Percentiles rank a stretch among this genome's conserved stretches.
Evolutionary conservation across 1,140 invertebrate species (phyloP).

Genomic region (Dysdera silvatica): DNA sequence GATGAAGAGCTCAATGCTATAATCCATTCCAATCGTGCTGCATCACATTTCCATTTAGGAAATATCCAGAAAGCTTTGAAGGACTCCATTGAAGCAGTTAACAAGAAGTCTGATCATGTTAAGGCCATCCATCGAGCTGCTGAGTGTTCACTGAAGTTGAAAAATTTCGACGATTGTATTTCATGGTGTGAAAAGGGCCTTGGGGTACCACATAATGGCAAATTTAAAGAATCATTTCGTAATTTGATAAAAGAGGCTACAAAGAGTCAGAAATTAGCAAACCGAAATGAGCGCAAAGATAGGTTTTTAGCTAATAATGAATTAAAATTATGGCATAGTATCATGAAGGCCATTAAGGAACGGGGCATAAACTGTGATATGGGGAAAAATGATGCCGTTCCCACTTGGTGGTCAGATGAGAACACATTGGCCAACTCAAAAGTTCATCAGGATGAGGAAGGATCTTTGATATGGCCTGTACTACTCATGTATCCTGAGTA

Average conservation of each 20-base stretch:
- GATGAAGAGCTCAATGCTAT: constrained; percentile 67
- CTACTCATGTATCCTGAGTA: constrained; percentile 76
- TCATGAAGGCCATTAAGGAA: constrained; percentile 49
- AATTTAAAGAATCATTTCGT: constrained; percentile 24
- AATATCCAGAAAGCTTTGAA: constrained; percentile 56
- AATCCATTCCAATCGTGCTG: constrained; percentile 84
- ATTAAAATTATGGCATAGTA: constrained; percentile 50
- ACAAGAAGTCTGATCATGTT: constrained; percentile 64
- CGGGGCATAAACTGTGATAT: neutral
- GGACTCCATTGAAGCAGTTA: constrained; percentile 68
- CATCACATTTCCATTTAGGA: constrained; percentile 66
- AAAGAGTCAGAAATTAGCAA: constrained; percentile 48
- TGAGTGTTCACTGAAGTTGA: constrained; percentile 59
- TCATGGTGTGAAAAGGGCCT: constrained; percentile 58
- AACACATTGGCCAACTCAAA: constrained; percentile 53
- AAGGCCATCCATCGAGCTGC: constrained; percentile 70
- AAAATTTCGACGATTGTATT: constrained; percentile 62
- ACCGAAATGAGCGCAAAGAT: constrained; percentile 55
- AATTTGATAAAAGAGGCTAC: constrained; percentile 18
- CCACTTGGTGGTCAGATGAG: constrained; percentile 51
- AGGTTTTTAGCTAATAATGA: constrained; percentile 50
- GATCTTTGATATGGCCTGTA: constrained; percentile 67
- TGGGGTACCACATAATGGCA: constrained; percentile 44
- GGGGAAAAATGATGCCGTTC: constrained; percentile 31
- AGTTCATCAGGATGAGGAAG: constrained; percentile 53